Evolutionary conservation across 2,797 vertebrate genomes (phyloP).

Genomic region (Pangasius krempfi): DNA sequence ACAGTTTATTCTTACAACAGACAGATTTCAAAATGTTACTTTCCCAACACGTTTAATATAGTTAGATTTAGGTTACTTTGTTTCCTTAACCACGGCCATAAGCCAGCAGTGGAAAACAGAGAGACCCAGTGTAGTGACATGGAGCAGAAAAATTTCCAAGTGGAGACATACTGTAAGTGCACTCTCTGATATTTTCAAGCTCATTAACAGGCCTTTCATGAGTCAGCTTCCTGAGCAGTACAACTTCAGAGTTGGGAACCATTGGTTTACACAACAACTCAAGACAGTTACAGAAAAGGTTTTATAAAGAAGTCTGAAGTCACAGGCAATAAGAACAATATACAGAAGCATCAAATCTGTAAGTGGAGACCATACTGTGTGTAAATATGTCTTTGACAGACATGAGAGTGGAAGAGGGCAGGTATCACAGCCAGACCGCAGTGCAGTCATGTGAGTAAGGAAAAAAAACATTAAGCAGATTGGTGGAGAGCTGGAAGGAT

Average conservation of each 20-base stretch:
- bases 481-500: background rate
- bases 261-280: background rate
- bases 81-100: background rate
- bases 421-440: background rate
- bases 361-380: background rate
- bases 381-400: background rate
- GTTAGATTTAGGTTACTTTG: background rate
- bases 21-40: background rate
- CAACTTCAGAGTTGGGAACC: background rate
- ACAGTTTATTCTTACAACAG: background rate
- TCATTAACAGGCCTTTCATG: background rate
- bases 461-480: background rate
- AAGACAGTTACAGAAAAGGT: background rate
- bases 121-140: background rate
- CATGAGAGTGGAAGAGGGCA: background rate
- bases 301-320: background rate
- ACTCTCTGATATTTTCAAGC: background rate
- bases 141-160: background rate
- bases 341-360: background rate
- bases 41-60: background rate
- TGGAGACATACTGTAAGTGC: background rate
- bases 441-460: background rate
- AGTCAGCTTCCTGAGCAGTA: background rate
- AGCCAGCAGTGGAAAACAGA: background rate
- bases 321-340: background rate